Percentiles rank a stretch among this genome's conserved stretches.
Evolutionary conservation across 2,113 vertebrate species (phyloP).

Genomic region (Guaruba guarouba): DNA sequence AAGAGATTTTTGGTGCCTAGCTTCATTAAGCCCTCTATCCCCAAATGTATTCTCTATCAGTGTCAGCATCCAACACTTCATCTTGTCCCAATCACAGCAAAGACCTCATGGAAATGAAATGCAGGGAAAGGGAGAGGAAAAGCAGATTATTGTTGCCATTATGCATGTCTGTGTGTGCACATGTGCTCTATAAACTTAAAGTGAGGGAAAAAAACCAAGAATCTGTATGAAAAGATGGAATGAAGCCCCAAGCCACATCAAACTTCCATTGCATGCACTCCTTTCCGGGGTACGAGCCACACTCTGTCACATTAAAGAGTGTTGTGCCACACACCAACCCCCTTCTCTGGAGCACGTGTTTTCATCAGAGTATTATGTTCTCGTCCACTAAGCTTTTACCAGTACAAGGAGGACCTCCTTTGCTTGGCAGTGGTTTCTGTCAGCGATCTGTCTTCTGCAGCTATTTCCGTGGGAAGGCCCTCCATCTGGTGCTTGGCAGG

Average conservation of each 20-base stretch:
- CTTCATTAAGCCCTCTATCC: constrained; percentile 46
- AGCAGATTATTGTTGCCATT: background rate
- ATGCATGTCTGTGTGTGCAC: background rate
- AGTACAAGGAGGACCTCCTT: constrained; percentile 38
- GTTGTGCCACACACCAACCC: background rate
- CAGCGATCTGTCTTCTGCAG: constrained; percentile 67
- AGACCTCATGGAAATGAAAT: constrained; percentile 41
- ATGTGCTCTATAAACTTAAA: background rate
- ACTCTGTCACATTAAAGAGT: accelerated
- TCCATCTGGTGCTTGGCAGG: constrained; percentile 76
- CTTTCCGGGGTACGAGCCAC: background rate
- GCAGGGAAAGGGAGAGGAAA: constrained; percentile 5
- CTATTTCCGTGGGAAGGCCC: constrained; percentile 74
- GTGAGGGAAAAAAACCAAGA: background rate
- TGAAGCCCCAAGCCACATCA: background rate
- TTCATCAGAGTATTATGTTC: background rate
- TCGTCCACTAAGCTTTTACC: background rate
- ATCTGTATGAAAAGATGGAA: background rate
- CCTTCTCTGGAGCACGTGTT: background rate
- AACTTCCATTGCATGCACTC: background rate
- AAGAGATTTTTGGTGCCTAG: constrained; percentile 38
- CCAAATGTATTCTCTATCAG: constrained; percentile 44
- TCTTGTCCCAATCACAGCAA: constrained; percentile 30
- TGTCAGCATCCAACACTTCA: constrained; percentile 35
- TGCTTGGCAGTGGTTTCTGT: constrained; percentile 63